phyloP scores from a whole-genome alignment of 2,888 invertebrate species.

The Orthosia gracilis region DNA sequence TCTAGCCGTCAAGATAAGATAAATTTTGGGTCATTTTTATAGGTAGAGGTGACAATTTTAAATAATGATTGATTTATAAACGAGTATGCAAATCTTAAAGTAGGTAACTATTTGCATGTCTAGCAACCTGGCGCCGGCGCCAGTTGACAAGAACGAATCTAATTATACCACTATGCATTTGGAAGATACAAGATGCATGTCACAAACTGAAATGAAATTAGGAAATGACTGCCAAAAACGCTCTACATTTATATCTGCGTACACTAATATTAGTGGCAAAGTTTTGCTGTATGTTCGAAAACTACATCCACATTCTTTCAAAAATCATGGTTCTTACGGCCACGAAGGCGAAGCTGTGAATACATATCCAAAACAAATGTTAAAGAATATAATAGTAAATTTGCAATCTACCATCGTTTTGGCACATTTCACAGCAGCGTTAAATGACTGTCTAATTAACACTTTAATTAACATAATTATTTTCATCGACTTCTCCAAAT shows the following conservation, averaged over 20 bases:
- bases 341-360: too few species aligned
- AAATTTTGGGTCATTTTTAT: slow-evolving; percentile 31
- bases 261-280: too few species aligned
- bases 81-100: slow-evolving; percentile 33
- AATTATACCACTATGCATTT: slow-evolving; percentile 25
- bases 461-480: not conserved
- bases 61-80: slow-evolving; percentile 42
- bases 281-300: not conserved
- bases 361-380: too few species aligned
- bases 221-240: not conserved
- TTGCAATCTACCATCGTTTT: not conserved
- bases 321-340: too few species aligned
- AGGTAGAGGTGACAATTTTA: slow-evolving; percentile 36
- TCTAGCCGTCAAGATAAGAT: slow-evolving; percentile 25
- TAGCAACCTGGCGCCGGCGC: slow-evolving; percentile 36
- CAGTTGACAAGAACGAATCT: slow-evolving; percentile 14
- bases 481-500: not conserved
- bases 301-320: too few species aligned
- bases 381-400: too few species aligned
- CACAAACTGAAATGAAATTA: not conserved
- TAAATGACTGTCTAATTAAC: not conserved
- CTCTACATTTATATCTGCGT: not conserved
- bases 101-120: slow-evolving; percentile 47
- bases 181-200: not conserved
- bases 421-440: not conserved